phyloP scores from a whole-genome alignment of 2,113 vertebrate species.

The Fregata magnificens region DNA sequence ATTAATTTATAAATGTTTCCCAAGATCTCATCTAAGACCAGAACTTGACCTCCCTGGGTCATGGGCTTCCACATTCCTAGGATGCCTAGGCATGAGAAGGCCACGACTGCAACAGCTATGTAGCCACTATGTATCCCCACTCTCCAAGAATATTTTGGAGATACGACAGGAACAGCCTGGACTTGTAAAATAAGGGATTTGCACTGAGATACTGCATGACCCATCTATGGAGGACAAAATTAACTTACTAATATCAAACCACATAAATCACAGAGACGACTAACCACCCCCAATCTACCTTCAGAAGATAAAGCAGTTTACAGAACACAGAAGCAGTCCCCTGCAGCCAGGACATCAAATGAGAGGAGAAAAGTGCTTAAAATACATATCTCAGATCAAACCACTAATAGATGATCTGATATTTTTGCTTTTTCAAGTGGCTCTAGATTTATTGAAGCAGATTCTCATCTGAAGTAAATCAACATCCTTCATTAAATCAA shows the following conservation, averaged over 20 bases:
- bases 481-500: slow-evolving; percentile 24
- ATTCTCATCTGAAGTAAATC: slow-evolving; percentile 33
- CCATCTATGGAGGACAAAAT: not conserved
- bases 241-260: not conserved
- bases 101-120: not conserved
- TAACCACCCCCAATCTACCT: not conserved
- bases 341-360: not conserved
- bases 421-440: not conserved
- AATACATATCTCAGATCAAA: not conserved
- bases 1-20: slow-evolving; percentile 1
- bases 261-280: not conserved
- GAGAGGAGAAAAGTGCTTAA: not conserved
- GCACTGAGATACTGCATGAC: not conserved
- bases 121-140: not conserved
- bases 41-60: not conserved
- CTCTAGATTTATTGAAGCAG: slow-evolving; percentile 20
- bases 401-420: not conserved
- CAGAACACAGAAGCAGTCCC: not conserved
- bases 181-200: not conserved
- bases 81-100: slow-evolving; percentile 29
- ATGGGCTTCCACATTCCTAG: slow-evolving; percentile 6
- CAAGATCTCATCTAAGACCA: not conserved
- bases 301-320: not conserved
- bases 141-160: not conserved
- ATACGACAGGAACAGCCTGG: not conserved